These are phyloP conservation scores for Euura saliciscinereae DNA, from an alignment of 1,140 invertebrate species.

Conservation along the genomic window DNA sequence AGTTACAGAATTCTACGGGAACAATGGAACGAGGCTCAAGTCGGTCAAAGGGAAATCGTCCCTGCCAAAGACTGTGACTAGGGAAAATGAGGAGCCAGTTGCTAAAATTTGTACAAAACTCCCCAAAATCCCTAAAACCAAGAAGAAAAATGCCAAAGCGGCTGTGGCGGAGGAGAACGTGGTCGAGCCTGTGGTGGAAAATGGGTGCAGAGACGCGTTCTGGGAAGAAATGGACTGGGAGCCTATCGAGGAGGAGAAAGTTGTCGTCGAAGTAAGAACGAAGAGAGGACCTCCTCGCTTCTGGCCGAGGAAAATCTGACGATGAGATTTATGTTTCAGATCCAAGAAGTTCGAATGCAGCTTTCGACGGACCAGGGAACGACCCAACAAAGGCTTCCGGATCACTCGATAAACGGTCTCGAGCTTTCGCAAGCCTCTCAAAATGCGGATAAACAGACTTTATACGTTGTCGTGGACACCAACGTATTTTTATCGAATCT, in stretches of 20 bases:
- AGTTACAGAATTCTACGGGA: slow-evolving; percentile 25
- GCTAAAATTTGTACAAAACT: background rate
- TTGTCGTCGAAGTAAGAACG: slow-evolving; percentile 40
- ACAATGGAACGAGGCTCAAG: slow-evolving; percentile 26
- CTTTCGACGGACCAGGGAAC: slow-evolving; percentile 26
- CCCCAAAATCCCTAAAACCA: background rate
- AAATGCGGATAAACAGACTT: slow-evolving; percentile 18
- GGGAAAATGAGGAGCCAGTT: too few relatives aligned
- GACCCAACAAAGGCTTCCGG: background rate
- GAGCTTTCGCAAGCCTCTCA: background rate
- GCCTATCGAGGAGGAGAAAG: slow-evolving; percentile 49
- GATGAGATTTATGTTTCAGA: slow-evolving; percentile 27
- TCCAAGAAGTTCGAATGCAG: slow-evolving; percentile 44
- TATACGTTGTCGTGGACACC: slow-evolving; percentile 56
- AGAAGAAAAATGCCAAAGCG: background rate
- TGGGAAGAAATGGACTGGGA: slow-evolving; percentile 58
- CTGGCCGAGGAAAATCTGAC: background rate
- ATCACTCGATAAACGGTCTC: background rate
- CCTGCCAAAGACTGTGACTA: background rate
- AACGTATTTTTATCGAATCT: slow-evolving; percentile 57
- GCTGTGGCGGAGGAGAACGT: background rate
- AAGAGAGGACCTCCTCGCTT: background rate
- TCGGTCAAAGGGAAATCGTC: slow-evolving; percentile 16
- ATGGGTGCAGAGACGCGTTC: slow-evolving; percentile 22
- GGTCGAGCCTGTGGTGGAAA: slow-evolving; percentile 13